Base-by-base conservation (phyloP, 2,113 vertebrate genomes). In the Irena cyanogastra region DNA sequence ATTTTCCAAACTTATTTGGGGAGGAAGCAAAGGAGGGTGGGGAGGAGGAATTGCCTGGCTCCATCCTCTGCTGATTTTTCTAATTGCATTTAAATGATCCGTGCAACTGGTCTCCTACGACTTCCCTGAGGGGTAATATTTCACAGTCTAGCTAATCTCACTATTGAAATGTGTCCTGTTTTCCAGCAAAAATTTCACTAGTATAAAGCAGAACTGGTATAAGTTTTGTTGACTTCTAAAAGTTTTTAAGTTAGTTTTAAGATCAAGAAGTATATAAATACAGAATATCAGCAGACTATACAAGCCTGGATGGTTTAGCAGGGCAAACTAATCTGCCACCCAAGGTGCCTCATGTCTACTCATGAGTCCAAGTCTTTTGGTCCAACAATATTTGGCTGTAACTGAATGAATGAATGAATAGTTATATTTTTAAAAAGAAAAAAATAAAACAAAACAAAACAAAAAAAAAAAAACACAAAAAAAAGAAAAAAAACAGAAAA, bases 31-130 rank as follows among this genome's bases (percentile, higher is more conserved):
- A 90, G 31, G 20, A 61, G 39, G 31, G 39, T 2, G 18, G 82
- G 83, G 56, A 90, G 86, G 88, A 47, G 78, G 94, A 90, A 97
- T 93, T 94, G 95, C 94, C 79, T 96, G 75, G 39, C 76, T 97
- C 79, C 91, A 97, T 95, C 95, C 94, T 96, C 96, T 83, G 60
- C 93, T 95, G 96, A 76, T 70, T 93, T 87, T 95, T 71, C 96
- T 96, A 97, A 97, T 97, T 97, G 96, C 94, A 92, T 94, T 96
- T 95, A 97, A 97, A 96, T 96, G 95, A 96, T 94, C 93, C 87
- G 0, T 95, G 93, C 95, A 96, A 97, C 75, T 94, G 85, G 91
- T 94, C 92, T 95, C 71, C 92, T 93, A 86, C 39, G 60, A 81
- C 78, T 68, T 94, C 93, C 96, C 94, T 20, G 60, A 96, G 85